Base-by-base conservation (phyloP, 1,140 invertebrate genomes). In the Lepidostoma basale region DNA sequence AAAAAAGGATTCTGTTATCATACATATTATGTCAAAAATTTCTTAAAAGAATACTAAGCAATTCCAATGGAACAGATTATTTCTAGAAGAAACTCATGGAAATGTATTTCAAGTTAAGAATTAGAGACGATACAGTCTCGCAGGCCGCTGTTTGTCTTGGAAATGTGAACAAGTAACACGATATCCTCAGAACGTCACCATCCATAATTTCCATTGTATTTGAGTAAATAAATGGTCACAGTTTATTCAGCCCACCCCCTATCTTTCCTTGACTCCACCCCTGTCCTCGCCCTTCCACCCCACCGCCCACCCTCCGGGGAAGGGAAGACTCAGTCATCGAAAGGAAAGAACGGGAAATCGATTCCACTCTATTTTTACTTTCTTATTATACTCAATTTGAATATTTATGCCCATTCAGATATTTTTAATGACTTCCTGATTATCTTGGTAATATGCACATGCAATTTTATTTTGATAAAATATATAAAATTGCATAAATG, bases 291-390 rank as follows among this genome's bases (percentile, higher is more conserved):
- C 30, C 12, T 33, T 33, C 30, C 12, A n/a, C n/a, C n/a, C n/a
- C n/a, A n/a, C n/a, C n/a, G n/a, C n/a, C 5, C 22, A 23, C 23
- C 18, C 25, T 23, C 1, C 0, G 12, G 18, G 45, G 22, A 23
- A 12, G 9, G 2, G n/a, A n/a, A n/a, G n/a, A n/a, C n/a, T n/a
- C n/a, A n/a, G n/a, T n/a, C n/a, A n/a, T n/a, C n/a, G n/a, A 23
- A 25, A 2, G 4, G 14, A 10, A 28, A 14, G 33, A 54, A 40
- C 5, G 23, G 42, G 30, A 56, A 65, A 65, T 65, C 30, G 45
- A 40, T 25, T 40, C 23, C 45, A 65, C 33, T 56, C 33, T 56
- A 54, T 65, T 65, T 65, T 56, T 54, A 49, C 45, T 12, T 49
- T 49, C 23, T 49, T 36, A 36, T 36, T 36, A 9, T 12, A 9